Evolutionary conservation across 2,888 invertebrate genomes (phyloP).

Genomic region (Sminthurinus aureus): DNA sequence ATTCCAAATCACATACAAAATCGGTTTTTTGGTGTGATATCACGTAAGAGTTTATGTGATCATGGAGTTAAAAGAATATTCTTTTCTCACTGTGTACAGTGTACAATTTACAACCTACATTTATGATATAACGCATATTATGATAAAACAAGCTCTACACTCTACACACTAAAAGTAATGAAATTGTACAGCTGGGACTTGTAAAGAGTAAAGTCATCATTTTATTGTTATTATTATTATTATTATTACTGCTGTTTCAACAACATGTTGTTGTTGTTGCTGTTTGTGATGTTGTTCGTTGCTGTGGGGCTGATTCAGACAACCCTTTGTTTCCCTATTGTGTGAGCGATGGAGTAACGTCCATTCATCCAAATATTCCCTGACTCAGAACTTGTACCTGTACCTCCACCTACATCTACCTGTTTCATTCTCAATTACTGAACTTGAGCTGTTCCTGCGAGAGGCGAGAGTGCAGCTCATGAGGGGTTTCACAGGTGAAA

Average conservation of each 20-base stretch:
- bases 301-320: neutral
- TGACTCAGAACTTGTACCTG: neutral
- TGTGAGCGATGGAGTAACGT: neutral
- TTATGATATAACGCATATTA: too few relatives aligned
- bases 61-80: too few relatives aligned
- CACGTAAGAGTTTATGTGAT: too few relatives aligned
- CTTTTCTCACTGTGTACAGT: too few relatives aligned
- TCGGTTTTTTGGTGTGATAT: too few relatives aligned
- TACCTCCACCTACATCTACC: neutral
- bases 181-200: neutral
- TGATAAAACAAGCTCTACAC: too few relatives aligned
- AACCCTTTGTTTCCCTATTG: neutral
- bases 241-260: neutral
- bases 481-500: neutral
- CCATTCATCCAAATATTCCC: neutral
- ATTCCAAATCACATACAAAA: too few relatives aligned
- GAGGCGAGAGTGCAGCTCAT: neutral
- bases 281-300: neutral
- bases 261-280: neutral
- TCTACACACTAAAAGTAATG: neutral
- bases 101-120: too few relatives aligned
- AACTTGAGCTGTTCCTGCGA: neutral
- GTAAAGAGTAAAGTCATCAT: neutral
- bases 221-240: neutral
- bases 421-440: neutral